phyloP scores from a whole-genome alignment of 2,888 invertebrate species.

The Apocheima hispidaria region DNA sequence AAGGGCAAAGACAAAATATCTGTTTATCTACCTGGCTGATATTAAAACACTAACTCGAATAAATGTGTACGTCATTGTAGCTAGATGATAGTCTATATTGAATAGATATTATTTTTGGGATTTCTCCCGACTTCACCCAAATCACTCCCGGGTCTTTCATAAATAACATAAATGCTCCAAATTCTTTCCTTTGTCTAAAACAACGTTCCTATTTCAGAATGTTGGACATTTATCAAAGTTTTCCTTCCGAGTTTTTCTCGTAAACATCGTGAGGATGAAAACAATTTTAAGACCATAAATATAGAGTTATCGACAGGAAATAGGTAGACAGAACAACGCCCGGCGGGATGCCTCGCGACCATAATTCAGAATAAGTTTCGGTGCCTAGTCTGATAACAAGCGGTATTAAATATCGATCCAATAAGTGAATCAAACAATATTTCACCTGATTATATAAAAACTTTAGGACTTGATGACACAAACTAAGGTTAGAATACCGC shows the following conservation, averaged over 20 bases:
- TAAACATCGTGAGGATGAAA: constrained; percentile 31
- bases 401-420: neutral
- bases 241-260: constrained; percentile 13
- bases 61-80: neutral
- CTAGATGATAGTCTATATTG: neutral
- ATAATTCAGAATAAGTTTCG: constrained; percentile 20
- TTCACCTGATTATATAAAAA: neutral
- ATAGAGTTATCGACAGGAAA: constrained; percentile 37
- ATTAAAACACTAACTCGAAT: constrained; percentile 22
- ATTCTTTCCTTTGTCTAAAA: constrained; percentile 18
- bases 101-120: constrained; percentile 10
- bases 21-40: constrained; percentile 22
- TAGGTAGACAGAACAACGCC: constrained; percentile 14
- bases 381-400: neutral
- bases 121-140: constrained; percentile 6
- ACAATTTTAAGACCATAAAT: constrained; percentile 39
- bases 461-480: neutral
- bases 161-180: constrained; percentile 18
- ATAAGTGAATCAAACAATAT: neutral
- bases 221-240: constrained; percentile 24
- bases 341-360: constrained; percentile 23
- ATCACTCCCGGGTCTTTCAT: constrained; percentile 17
- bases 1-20: constrained; percentile 30
- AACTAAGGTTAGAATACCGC: neutral
- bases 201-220: constrained; percentile 17